Evolutionary conservation across 2,113 vertebrate species (phyloP), one percentile per base, ranked within the genome.

Genomic region (Hemibagrus wyckioides): DNA sequence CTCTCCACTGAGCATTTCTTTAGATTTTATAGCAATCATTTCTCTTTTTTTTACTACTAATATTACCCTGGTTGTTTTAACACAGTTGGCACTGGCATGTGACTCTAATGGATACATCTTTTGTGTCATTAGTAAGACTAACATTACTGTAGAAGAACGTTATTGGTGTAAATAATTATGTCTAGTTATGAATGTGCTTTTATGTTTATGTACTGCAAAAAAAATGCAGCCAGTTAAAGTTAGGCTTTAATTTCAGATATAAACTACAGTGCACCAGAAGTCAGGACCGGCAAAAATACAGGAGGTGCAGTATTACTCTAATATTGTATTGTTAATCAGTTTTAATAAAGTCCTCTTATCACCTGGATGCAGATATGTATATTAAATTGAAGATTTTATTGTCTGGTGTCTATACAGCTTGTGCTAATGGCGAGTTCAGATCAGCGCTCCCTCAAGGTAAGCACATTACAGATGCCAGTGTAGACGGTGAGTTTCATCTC

Each of bases 401-500:
- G 23, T 56, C 41, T 52, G 41, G 21, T 73, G 14, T 83, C 19
- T 28, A 61, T 81, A 73, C 23, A 84, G 87, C 61, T n/a, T 80
- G 73, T 44, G 61, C 56, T 57, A 76, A 81, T 3, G 48, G 44
- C 11, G 8, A 50, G 39, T 81, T 80, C 81, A 57, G 39, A 19
- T 52, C 82, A 52, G 39, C 39, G 9, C 59, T 65, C 44, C 86
- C 87, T n/a, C 67, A 36, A 33, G 36, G 56, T 10, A 41, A 85
- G 19, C 33, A 71, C 14, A 15, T 33, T 28, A 83, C 89, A 85
- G 79, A 71, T 41, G 17, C 56, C 5, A 1, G 2, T 44, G 56
- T 57, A 89, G 14, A 82, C 10, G 86, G 88, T 87, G 19, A 87
- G 86, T 23, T 83, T n/a, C 21, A 67, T 28, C 50, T 59, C 1